phyloP scores from a whole-genome alignment of 2,113 vertebrate genomes.

The Lanius ludovicianus region DNA sequence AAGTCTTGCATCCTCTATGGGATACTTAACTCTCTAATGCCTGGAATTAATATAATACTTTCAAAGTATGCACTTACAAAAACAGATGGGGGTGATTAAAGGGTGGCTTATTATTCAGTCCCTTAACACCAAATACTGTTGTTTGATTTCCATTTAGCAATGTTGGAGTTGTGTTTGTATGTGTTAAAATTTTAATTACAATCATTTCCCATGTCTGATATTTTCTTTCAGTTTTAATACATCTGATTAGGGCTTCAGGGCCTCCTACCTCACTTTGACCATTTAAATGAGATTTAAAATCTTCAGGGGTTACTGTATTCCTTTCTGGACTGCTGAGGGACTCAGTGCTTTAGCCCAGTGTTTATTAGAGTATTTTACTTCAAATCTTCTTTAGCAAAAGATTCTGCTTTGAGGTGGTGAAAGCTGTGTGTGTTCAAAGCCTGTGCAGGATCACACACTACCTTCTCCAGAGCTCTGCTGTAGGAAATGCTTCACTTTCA shows the following conservation, averaged over 20 bases:
- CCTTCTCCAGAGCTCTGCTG: not conserved
- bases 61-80: not conserved
- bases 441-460: not conserved
- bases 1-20: not conserved
- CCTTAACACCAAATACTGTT: not conserved
- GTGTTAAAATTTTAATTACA: conserved; percentile 51
- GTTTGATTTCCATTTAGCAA: conserved; percentile 22
- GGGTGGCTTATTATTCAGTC: not conserved
- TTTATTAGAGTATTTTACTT: not conserved
- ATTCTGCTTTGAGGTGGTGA: not conserved
- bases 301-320: not conserved
- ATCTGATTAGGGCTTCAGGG: conserved; percentile 6
- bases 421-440: not conserved
- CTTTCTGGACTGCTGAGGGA: not conserved
- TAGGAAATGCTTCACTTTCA: not conserved
- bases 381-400: not conserved
- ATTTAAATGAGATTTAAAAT: not conserved
- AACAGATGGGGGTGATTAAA: conserved; percentile 18
- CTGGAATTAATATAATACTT: not conserved
- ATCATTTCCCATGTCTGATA: conserved; percentile 35
- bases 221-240: conserved; percentile 56
- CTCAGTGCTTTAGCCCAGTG: not conserved
- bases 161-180: not conserved
- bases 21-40: conserved; percentile 10
- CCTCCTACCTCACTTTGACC: not conserved